Conservation (phyloP, 2,797 vertebrate genomes). For the Pagetopsis macropterus region DNA sequence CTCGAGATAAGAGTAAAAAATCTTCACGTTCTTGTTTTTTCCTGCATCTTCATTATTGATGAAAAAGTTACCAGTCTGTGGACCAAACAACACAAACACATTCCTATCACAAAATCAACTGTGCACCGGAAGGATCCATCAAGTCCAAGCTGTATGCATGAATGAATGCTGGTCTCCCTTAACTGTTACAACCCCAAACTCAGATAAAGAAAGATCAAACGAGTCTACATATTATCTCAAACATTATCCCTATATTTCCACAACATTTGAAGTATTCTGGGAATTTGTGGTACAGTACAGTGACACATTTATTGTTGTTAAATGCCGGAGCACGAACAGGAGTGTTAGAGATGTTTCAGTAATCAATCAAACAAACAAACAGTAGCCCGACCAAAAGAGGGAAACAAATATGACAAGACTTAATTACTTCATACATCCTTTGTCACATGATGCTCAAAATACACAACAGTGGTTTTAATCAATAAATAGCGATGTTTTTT, state of each 20-base stretch:
- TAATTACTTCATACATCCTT: conserved; percentile 37
- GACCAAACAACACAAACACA: conserved; percentile 17
- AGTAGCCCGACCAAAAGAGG: conserved; percentile 19
- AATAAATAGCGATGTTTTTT: conserved; percentile 69
- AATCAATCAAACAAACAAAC: conserved; percentile 14
- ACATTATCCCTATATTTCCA: not conserved
- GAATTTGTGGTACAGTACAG: conserved; percentile 5
- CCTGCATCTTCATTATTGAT: conserved; percentile 26
- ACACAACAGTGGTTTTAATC: conserved; percentile 66
- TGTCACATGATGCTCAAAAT: conserved; percentile 40
- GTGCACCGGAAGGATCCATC: not conserved
- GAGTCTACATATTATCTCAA: not conserved
- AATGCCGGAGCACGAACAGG: not conserved
- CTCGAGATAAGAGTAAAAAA: conserved; percentile 41
- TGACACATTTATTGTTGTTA: conserved; percentile 9
- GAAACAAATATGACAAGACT: conserved; percentile 3
- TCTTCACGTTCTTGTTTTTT: conserved; percentile 25
- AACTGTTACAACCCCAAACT: not conserved
- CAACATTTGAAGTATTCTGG: not conserved
- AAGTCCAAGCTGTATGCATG: conserved; percentile 4
- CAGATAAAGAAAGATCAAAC: conserved; percentile 1
- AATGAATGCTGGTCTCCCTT: conserved; percentile 18
- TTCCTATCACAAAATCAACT: conserved; percentile 18
- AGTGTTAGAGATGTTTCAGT: conserved; percentile 22
- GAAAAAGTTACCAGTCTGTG: conserved; percentile 16